These are phyloP conservation scores for Pogonomyrmex californicus DNA, from an alignment of 1,140 invertebrate genomes.

Conservation along the genomic window DNA sequence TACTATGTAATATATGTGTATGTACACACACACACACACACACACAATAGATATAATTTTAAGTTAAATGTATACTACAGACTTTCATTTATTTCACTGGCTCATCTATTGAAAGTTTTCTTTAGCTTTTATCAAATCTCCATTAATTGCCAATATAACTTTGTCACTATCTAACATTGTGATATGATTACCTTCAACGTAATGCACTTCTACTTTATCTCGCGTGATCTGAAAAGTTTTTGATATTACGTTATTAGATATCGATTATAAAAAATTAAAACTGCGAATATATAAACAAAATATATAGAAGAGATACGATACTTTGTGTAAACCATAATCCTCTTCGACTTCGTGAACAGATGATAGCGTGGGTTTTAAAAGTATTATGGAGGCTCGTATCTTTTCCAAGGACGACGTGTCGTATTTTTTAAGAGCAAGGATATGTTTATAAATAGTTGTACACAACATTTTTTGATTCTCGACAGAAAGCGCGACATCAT, in stretches of 20 bases:
- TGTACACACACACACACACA: neutral
- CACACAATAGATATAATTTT: neutral
- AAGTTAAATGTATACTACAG: slow-evolving; percentile 10
- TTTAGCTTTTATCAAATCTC: slow-evolving; percentile 79
- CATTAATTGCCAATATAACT: slow-evolving; percentile 89
- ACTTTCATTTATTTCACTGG: neutral
- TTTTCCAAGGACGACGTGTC: slow-evolving; percentile 79
- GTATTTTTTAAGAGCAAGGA: slow-evolving; percentile 88
- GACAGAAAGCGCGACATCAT: slow-evolving; percentile 26
- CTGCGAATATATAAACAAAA: neutral
- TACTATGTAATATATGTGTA: neutral
- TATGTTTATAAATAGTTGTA: slow-evolving; percentile 87
- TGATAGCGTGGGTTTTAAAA: slow-evolving; percentile 89
- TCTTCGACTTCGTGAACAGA: slow-evolving; percentile 86
- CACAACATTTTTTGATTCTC: slow-evolving; percentile 86
- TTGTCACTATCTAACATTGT: slow-evolving; percentile 90
- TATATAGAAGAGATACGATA: slow-evolving; percentile 65
- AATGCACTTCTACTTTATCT: slow-evolving; percentile 77
- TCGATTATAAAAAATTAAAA: slow-evolving; percentile 32
- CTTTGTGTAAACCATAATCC: slow-evolving; percentile 89
- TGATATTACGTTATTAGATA: slow-evolving; percentile 1
- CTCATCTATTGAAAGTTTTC: slow-evolving; percentile 67
- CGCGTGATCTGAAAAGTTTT: slow-evolving; percentile 78
- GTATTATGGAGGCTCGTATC: slow-evolving; percentile 88
- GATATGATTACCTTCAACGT: slow-evolving; percentile 89